Evolutionary conservation across 2,113 vertebrate species (phyloP).

Genomic region (Carollia perspicillata): DNA sequence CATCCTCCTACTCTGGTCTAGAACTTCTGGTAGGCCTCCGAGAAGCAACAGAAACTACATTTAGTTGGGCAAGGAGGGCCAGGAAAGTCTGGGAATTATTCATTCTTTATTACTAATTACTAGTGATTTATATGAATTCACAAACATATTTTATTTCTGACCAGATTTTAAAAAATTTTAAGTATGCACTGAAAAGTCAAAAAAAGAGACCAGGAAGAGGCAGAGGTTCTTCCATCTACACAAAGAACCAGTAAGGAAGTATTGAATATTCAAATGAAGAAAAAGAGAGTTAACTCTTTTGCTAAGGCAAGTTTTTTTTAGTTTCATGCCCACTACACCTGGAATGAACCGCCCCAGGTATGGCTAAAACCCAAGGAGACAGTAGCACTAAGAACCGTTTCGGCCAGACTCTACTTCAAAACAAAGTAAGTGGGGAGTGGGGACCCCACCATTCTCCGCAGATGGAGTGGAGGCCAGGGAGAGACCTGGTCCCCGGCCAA

Average conservation of each 20-base stretch:
- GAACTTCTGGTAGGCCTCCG: not conserved
- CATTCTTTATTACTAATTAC: not conserved
- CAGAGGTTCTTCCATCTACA: not conserved
- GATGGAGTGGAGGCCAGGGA: not conserved
- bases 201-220: not conserved
- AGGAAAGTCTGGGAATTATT: not conserved
- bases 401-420: not conserved
- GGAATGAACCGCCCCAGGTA: not conserved
- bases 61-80: not conserved
- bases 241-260: not conserved
- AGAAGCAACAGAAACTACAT: not conserved
- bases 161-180: not conserved
- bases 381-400: not conserved
- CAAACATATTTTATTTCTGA: not conserved
- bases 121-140: not conserved
- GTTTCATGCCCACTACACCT: not conserved
- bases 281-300: not conserved
- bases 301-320: not conserved
- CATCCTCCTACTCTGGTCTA: not conserved
- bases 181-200: not conserved
- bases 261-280: constrained; percentile 20
- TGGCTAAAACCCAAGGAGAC: not conserved
- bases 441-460: not conserved
- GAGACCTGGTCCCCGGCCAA: not conserved
- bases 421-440: not conserved